A percentile compares a stretch with the other conserved stretches of the same genome.
These are phyloP conservation scores for Pristionchus pacificus DNA, from an alignment of 1,140 invertebrate species.

Conservation along the genomic window DNA sequence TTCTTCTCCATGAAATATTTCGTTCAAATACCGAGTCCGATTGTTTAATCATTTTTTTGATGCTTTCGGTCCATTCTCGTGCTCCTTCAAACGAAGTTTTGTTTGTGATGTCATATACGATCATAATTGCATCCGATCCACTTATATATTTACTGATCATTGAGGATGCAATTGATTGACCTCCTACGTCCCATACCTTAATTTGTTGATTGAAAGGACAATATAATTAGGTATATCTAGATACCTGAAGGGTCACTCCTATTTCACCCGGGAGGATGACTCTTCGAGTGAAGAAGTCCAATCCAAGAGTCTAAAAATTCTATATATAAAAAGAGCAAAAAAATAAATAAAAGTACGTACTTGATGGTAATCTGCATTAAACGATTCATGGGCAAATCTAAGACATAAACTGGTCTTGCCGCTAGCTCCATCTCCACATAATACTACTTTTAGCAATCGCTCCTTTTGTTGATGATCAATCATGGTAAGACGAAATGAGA, in stretches of 20 bases:
- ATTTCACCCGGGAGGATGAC: constrained; percentile 67
- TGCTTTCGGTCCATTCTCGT: constrained; percentile 69
- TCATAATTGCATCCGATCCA: constrained; percentile 73
- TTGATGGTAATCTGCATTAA: constrained; percentile 68
- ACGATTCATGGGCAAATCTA: constrained; percentile 72
- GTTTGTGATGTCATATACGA: constrained; percentile 83
- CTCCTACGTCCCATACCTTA: constrained; percentile 79
- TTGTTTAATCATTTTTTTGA: constrained; percentile 64
- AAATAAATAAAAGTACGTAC: constrained; percentile 22
- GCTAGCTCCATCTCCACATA: constrained; percentile 73
- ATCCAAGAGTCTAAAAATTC: constrained; percentile 68
- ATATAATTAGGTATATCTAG: no score
- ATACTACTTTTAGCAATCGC: constrained; percentile 73
- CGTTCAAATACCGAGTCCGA: constrained; percentile 59
- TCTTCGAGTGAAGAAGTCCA: constrained; percentile 75
- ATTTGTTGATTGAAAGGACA: constrained; percentile 59
- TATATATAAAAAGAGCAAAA: neutral
- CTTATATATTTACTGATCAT: constrained; percentile 82
- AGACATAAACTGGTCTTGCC: constrained; percentile 73
- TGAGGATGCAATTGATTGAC: constrained; percentile 69
- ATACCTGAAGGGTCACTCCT: constrained; percentile 57
- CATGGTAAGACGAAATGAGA: no score
- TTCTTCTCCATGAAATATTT: neutral
- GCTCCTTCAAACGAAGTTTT: constrained; percentile 74
- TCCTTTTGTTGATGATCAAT: no score